A percentile compares a stretch with the other conserved stretches of the same genome.
phyloP scores from a whole-genome alignment of 2,888 invertebrate genomes.

The Andrena haemorrhoa region DNA sequence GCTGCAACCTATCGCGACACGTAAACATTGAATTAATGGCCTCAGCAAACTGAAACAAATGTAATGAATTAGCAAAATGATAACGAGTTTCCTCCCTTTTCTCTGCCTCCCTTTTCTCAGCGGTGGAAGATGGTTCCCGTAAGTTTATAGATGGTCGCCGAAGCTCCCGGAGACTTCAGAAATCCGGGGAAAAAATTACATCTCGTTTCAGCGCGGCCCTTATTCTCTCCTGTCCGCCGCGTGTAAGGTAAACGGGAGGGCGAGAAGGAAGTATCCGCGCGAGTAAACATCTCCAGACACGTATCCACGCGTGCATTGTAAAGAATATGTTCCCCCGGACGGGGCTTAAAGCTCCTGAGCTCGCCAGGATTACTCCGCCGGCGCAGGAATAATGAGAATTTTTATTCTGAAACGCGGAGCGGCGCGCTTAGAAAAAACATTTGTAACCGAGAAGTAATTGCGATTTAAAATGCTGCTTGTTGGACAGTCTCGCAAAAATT shows the following conservation, averaged over 20 bases:
- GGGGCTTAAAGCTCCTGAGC: conserved; percentile 33
- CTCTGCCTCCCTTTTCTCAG: background rate
- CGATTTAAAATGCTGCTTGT: conserved; percentile 18
- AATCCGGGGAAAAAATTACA: conserved; percentile 44
- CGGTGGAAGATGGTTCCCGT: background rate
- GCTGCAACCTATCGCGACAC: background rate
- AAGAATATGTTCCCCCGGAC: conserved; percentile 41
- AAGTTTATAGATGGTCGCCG: background rate
- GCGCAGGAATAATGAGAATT: conserved; percentile 52
- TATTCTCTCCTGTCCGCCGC: conserved; percentile 21
- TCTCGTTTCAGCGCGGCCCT: conserved; percentile 39
- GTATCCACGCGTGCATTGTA: conserved; percentile 33
- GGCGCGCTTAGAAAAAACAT: conserved; percentile 20
- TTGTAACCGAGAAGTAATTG: conserved; percentile 5
- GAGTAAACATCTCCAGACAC: conserved; percentile 39
- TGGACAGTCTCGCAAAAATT: background rate
- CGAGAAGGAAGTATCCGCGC: conserved; percentile 15
- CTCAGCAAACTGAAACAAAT: background rate
- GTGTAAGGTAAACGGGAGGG: conserved; percentile 9
- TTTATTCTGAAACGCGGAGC: conserved; percentile 36
- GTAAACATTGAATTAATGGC: conserved; percentile 23
- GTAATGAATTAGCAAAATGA: background rate
- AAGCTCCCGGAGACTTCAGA: conserved; percentile 11
- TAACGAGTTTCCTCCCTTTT: background rate
- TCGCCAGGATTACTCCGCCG: conserved; percentile 41